Conservation (phyloP, 2,888 invertebrate genomes). For the Eustalomyia histrio region DNA sequence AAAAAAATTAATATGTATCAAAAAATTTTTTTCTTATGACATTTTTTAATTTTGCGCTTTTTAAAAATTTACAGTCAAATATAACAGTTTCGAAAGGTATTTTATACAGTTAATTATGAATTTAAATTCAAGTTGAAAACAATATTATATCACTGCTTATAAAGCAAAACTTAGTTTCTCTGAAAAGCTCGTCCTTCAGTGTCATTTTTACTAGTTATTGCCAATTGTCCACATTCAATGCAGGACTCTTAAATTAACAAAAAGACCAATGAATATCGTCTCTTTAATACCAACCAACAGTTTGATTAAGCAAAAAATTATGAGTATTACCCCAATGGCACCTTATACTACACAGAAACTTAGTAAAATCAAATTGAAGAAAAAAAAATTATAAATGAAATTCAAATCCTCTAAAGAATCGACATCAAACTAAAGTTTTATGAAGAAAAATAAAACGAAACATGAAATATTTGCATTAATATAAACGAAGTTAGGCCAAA, state of each 20-base stretch:
- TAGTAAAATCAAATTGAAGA: constrained; percentile 7
- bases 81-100: no score
- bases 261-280: background rate
- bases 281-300: constrained; percentile 24
- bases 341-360: constrained; percentile 34
- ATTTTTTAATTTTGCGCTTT: no score
- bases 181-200: background rate
- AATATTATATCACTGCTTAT: background rate
- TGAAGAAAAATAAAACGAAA: constrained; percentile 26
- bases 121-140: no score
- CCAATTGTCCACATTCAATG: background rate
- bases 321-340: constrained; percentile 33
- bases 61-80: no score
- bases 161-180: background rate
- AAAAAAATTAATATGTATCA: no score
- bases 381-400: constrained; percentile 27
- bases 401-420: constrained; percentile 55
- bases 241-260: constrained; percentile 19
- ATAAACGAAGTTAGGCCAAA: constrained; percentile 38
- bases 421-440: constrained; percentile 49
- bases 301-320: constrained; percentile 47
- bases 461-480: constrained; percentile 54
- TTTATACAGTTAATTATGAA: no score
- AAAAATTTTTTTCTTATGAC: no score
- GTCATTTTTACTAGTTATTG: background rate